Evolutionary conservation across 2,888 invertebrate genomes (phyloP).

Genomic region (Acleris literana): DNA sequence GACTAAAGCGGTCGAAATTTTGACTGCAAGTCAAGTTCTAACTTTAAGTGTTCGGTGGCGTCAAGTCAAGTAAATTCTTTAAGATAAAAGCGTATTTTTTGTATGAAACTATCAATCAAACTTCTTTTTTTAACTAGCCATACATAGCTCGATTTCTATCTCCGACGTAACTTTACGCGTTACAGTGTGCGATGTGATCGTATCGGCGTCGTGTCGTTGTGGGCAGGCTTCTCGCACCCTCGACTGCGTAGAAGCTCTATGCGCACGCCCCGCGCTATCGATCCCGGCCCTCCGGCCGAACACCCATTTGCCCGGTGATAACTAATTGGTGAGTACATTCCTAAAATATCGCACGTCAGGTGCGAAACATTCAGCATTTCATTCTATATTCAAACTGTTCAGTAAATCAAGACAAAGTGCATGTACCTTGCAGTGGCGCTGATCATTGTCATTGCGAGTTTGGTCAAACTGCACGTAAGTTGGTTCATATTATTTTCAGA

Average conservation of each 20-base stretch:
- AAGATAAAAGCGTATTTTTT: no score
- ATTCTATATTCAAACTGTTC: conserved; percentile 28
- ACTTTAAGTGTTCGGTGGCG: no score
- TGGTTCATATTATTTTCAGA: conserved; percentile 36
- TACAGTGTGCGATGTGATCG: conserved; percentile 7
- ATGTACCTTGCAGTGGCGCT: conserved; percentile 81
- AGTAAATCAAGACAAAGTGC: conserved; percentile 58
- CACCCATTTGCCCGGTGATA: conserved; percentile 65
- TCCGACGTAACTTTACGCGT: not conserved
- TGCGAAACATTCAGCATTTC: conserved; percentile 36
- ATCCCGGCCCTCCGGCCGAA: conserved; percentile 45
- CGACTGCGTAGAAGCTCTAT: conserved; percentile 31
- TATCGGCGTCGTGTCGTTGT: conserved; percentile 2
- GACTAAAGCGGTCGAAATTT: no score
- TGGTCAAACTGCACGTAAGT: conserved; percentile 79
- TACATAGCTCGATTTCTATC: no score
- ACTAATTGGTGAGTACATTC: conserved; percentile 69
- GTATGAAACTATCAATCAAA: no score
- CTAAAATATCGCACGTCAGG: conserved; percentile 55
- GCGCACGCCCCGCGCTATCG: conserved; percentile 69
- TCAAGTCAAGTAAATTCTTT: no score
- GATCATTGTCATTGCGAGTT: conserved; percentile 77
- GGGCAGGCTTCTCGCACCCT: not conserved
- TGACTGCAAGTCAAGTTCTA: no score
- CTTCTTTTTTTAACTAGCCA: no score